Percentiles rank a stretch among this genome's conserved stretches.
These are phyloP conservation scores for Penelope pileata DNA, from an alignment of 2,113 vertebrate genomes.

Conservation along the genomic window DNA sequence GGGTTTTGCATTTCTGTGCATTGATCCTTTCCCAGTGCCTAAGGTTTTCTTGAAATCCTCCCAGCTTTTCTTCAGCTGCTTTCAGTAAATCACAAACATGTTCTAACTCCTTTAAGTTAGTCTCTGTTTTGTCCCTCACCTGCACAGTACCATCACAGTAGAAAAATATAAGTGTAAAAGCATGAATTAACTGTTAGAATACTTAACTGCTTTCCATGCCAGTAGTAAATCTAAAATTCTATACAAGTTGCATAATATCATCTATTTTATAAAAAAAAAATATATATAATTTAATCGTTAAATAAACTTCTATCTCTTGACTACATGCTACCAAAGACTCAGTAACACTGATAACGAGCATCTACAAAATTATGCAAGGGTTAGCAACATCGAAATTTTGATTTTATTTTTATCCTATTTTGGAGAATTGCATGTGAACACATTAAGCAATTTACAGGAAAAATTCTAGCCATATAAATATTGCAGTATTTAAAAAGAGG, in stretches of 20 bases:
- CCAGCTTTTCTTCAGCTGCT: conserved; percentile 73
- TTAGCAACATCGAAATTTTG: not conserved
- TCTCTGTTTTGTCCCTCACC: conserved; percentile 79
- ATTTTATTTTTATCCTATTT: not conserved
- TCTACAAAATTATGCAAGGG: not conserved
- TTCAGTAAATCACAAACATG: conserved; percentile 74
- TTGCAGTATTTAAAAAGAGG: not conserved
- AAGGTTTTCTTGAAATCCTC: conserved; percentile 76
- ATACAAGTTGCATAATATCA: not conserved
- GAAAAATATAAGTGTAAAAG: conserved; percentile 54
- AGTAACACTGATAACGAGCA: not conserved
- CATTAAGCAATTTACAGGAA: not conserved
- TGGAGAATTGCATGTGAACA: not conserved
- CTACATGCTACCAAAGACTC: not conserved
- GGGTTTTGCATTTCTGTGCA: conserved; percentile 73
- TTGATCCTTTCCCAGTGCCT: conserved; percentile 65
- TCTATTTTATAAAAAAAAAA: not conserved
- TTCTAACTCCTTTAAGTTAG: conserved; percentile 76
- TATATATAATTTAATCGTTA: no score
- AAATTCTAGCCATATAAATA: not conserved
- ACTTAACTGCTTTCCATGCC: not conserved
- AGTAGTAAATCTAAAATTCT: not conserved
- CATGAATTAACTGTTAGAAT: conserved; percentile 28
- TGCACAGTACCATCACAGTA: conserved; percentile 62
- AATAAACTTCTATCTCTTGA: no score